Evolutionary conservation across 2,113 vertebrate species (phyloP).

Genomic region (Pelodiscus sinensis): DNA sequence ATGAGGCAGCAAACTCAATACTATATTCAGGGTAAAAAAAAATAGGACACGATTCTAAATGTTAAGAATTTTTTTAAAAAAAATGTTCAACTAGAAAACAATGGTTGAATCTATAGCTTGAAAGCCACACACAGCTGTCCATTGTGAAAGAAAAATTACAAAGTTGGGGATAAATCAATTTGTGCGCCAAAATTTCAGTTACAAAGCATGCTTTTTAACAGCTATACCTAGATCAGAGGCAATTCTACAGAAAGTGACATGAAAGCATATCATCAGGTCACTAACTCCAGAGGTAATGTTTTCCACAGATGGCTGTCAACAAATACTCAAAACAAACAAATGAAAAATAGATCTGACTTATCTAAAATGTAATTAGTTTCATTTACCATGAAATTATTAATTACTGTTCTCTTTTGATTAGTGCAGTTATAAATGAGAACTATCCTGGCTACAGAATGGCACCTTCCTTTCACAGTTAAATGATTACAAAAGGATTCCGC

Average conservation of each 20-base stretch:
- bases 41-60: neutral
- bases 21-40: neutral
- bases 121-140: neutral
- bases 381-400: conserved; percentile 13
- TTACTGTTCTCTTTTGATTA: neutral
- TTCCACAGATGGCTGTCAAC: neutral
- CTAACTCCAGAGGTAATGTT: neutral
- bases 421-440: neutral
- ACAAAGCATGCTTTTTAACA: neutral
- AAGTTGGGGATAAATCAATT: neutral
- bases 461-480: conserved; percentile 35
- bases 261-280: neutral
- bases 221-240: neutral
- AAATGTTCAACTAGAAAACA: neutral
- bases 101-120: neutral
- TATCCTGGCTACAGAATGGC: neutral
- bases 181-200: neutral
- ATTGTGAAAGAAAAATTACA: neutral
- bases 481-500: conserved; percentile 44
- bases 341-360: neutral
- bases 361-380: neutral
- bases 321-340: neutral
- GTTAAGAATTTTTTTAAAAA: neutral
- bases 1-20: neutral
- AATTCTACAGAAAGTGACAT: neutral